Evolutionary conservation across 2,888 invertebrate genomes (phyloP).

Genomic region (Drosophila subquinaria): DNA sequence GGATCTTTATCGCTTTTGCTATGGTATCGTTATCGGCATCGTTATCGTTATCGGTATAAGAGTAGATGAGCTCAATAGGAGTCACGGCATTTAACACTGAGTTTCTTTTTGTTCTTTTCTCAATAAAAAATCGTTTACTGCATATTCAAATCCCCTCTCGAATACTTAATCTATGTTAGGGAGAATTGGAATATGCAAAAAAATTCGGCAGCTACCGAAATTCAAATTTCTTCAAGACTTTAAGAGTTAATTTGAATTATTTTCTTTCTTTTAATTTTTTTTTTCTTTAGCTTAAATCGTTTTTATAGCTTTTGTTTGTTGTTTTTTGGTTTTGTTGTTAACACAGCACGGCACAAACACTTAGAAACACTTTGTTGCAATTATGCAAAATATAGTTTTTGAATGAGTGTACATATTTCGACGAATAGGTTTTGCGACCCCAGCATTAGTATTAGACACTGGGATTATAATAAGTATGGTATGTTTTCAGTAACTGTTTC

Average conservation of each 20-base stretch:
- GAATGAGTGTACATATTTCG: constrained; percentile 2
- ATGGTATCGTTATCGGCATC: constrained; percentile 14
- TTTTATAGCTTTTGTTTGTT: not conserved
- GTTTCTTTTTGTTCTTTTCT: constrained; percentile 21
- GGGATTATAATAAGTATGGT: constrained; percentile 2
- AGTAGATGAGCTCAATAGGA: constrained; percentile 63
- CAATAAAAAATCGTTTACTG: constrained; percentile 23
- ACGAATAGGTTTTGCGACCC: constrained; percentile 11
- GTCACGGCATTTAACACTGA: constrained; percentile 46
- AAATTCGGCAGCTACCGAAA: constrained; percentile 19
- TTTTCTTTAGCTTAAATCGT: constrained; percentile 9
- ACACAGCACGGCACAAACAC: constrained; percentile 60
- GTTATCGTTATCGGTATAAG: constrained; percentile 14
- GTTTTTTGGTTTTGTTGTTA: constrained; percentile 16
- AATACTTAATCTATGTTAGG: not conserved
- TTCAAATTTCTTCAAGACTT: constrained; percentile 2
- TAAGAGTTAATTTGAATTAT: constrained; percentile 12
- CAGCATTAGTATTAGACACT: constrained; percentile 11
- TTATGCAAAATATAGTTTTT: constrained; percentile 49
- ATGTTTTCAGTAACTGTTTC: constrained; percentile 22
- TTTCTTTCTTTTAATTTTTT: not conserved
- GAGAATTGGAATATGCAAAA: constrained; percentile 7
- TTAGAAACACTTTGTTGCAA: constrained; percentile 59
- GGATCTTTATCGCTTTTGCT: constrained; percentile 16
- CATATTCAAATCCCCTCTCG: constrained; percentile 16